Conservation (phyloP, 2,797 vertebrate genomes). For the Holocentrus rufus region DNA sequence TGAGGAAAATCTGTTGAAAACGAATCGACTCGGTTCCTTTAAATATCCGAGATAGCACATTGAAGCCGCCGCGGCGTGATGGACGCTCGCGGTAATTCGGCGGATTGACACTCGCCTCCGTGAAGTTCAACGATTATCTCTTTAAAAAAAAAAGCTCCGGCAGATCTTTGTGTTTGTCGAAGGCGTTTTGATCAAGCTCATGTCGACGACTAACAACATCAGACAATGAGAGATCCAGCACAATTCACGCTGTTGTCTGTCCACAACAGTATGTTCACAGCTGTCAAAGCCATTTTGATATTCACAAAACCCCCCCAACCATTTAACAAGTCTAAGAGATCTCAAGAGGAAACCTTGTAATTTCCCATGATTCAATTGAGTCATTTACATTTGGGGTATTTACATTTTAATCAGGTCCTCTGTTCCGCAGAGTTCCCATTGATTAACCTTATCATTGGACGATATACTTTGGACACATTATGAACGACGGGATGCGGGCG, state of each 20-base stretch:
- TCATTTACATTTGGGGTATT: conserved; percentile 77
- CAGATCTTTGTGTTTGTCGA: too few relatives aligned
- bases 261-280: neutral
- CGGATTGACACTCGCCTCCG: too few relatives aligned
- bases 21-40: neutral
- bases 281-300: conserved; percentile 10
- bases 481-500: conserved; percentile 65
- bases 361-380: conserved; percentile 68
- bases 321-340: conserved; percentile 39
- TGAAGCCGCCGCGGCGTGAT: neutral
- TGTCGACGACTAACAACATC: neutral
- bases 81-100: neutral
- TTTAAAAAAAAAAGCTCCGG: too few relatives aligned
- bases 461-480: conserved; percentile 79
- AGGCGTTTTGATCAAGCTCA: neutral
- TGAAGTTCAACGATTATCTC: too few relatives aligned
- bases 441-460: conserved; percentile 82
- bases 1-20: neutral
- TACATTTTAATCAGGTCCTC: conserved; percentile 80
- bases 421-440: conserved; percentile 75
- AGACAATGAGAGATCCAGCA: neutral
- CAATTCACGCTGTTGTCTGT: conserved; percentile 3
- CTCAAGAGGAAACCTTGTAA: conserved; percentile 62
- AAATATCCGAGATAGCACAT: neutral
- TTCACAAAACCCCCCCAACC: conserved; percentile 27